Evolutionary conservation across 2,113 vertebrate genomes (phyloP), one percentile per base, ranked within the genome.

Genomic region (Oncorhynchus kisutch): DNA sequence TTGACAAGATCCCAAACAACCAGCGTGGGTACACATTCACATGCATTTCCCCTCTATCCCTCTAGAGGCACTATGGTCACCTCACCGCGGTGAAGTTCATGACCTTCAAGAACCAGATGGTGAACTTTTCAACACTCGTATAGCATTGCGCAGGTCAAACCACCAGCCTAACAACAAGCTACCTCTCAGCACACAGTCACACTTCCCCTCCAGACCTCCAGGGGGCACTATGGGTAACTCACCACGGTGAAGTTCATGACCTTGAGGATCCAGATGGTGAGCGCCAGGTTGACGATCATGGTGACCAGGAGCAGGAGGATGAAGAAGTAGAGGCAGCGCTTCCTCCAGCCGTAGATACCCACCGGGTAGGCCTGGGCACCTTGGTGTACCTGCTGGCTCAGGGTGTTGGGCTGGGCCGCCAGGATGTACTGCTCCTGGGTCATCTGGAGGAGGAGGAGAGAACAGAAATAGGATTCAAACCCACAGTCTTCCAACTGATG

Each of bases 231-330:
- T 7, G 59, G 6, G 48, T 6, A 39, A 94, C 98, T 97, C 94
- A 99, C 98, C 96, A 97, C 96, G 73, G 97, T 98, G 94, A 99
- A 99, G 95, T 99, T 99, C 98, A 99, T 99, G 90, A 99, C 98
- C 89, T 99, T 99, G 91, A 99, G 95, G 88, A 99, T 99, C 98
- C 98, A 99, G 93, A 99, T 96, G 88, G 98, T 99, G 27, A 27
- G 95, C 70, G 98, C 98, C 92, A 99, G 94, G 92, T 99, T 99
- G 93, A 99, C 96, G 85, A 99, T 99, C 97, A 99, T 99, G 86
- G 97, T 99, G 92, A 99, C 96, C 84, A 99, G 95, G 71, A 99
- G 96, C 82, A 99, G 94, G 86, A 99, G 97, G 91, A 99, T 97
- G 94, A 99, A 99, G 94, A 99, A 99, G 94, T 99, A 99, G 86